Percentiles rank a stretch among this genome's conserved stretches.
phyloP scores from a whole-genome alignment of 1,140 invertebrate species.

The Cardiocondyla obscurior region DNA sequence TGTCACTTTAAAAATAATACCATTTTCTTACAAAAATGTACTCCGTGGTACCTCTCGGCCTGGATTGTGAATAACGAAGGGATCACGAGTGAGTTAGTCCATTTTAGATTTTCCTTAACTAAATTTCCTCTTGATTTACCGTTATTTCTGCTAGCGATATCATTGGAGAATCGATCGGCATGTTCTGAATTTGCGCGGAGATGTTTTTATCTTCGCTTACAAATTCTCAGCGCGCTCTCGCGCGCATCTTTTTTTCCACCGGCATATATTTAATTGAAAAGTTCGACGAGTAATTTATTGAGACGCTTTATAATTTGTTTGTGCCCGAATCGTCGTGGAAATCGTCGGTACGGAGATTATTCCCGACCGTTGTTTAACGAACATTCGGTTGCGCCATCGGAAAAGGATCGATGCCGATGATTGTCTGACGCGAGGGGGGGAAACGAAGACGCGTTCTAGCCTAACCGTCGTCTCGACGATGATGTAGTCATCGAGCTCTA shows the following conservation, averaged over 20 bases:
- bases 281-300: not conserved
- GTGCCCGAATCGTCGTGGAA: not conserved
- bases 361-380: constrained; percentile 18
- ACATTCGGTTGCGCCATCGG: constrained; percentile 56
- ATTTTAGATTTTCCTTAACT: constrained; percentile 24
- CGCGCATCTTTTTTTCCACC: not conserved
- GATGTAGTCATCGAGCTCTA: constrained; percentile 82
- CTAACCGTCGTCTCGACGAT: constrained; percentile 76
- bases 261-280: constrained; percentile 2
- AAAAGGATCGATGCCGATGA: constrained; percentile 73
- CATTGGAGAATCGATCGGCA: constrained; percentile 8
- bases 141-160: constrained; percentile 30
- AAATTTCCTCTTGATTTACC: constrained; percentile 16
- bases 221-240: not conserved
- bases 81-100: not conserved
- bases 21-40: not conserved
- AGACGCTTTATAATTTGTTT: not conserved
- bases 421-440: constrained; percentile 62
- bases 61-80: not conserved
- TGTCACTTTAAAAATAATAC: not conserved
- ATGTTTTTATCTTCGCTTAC: not conserved
- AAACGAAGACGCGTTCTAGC: constrained; percentile 75
- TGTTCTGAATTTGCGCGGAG: not conserved
- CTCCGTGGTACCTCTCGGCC: not conserved
- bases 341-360: not conserved